Base-by-base conservation (phyloP, 2,797 vertebrate genomes). In the Sebastiscus albofasciatus region DNA sequence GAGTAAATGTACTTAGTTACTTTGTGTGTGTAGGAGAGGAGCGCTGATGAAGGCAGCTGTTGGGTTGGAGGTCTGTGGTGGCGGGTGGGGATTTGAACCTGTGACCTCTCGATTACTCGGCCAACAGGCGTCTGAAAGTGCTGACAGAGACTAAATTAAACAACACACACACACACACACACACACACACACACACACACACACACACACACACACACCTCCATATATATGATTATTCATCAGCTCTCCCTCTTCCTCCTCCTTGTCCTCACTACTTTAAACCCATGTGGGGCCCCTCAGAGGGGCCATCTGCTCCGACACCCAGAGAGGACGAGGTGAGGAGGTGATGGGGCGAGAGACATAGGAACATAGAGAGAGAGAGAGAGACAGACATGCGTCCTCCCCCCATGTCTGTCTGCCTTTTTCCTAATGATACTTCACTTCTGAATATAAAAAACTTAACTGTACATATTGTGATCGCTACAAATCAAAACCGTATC, bases 281-380 rank as follows among this genome's bases (percentile, higher is more conserved):
- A 59, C 72, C 52, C 46, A 20, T 61, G 55, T 26, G 76, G 77
- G 74, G 74, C 74, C 79, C 79, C 82, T 69, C 58, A 12, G 12
- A 76, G 84, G 68, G 29, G 60, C 39, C 61, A 77, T 62, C 78
- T 71, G 61, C 67, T 83, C 42, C 9, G 72, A 69, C 64, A 70
- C 0, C n/a, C 84, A 62, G 56, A 76, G n/a, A 65, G 66, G 65
- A 67, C 5, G 42, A 46, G 75, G 79, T 60, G 67, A 72, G 29
- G 71, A 60, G 67, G 64, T 62, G 68, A 73, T 5, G 6, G 61
- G 22, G 42, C 16, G 6, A 66, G 74, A 66, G 39, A 59, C 42
- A 73, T 1, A 39, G 16, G 11, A 18, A 6, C 22, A 49, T 42
- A 61, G 2, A 22, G 39, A 52, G 6, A 33, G 59, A 61, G 59